Percentiles rank a stretch among this genome's conserved stretches.
Conservation (phyloP, 2,113 vertebrate species). For the Rallus limicola region DNA sequence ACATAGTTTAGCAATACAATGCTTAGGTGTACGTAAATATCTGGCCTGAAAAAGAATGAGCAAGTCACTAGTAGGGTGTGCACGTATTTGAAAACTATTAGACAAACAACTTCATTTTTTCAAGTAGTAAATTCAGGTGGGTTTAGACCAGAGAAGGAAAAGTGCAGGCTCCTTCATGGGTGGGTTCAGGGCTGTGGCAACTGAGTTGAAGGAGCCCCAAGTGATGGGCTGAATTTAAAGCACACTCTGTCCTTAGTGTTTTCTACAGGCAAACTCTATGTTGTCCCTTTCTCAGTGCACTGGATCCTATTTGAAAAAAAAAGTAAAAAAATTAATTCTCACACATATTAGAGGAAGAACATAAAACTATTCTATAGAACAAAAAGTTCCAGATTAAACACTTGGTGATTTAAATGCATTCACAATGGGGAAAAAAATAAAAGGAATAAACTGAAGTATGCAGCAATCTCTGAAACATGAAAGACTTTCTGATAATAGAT, state of each 20-base stretch:
- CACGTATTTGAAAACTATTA: background rate
- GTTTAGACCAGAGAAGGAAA: background rate
- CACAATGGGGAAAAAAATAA: background rate
- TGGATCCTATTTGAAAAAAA: background rate
- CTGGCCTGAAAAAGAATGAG: background rate
- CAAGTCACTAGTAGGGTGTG: background rate
- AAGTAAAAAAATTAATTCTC: background rate
- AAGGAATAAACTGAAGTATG: background rate
- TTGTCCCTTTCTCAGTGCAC: background rate
- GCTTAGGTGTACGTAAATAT: background rate
- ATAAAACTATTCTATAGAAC: background rate
- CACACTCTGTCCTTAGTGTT: background rate
- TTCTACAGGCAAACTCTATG: background rate
- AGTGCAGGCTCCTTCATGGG: background rate
- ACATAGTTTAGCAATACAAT: background rate
- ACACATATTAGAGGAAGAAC: background rate
- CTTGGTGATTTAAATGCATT: background rate
- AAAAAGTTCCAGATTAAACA: rapidly evolving
- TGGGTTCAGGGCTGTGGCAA: background rate
- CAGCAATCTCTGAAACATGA: background rate
- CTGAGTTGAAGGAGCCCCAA: background rate
- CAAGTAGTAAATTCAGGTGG: background rate
- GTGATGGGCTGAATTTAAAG: background rate
- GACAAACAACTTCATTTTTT: background rate
- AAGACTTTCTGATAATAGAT: background rate